Evolutionary conservation across 1,140 invertebrate genomes (phyloP), one percentile per base, ranked within the genome.

Genomic region (Gerris buenoi): DNA sequence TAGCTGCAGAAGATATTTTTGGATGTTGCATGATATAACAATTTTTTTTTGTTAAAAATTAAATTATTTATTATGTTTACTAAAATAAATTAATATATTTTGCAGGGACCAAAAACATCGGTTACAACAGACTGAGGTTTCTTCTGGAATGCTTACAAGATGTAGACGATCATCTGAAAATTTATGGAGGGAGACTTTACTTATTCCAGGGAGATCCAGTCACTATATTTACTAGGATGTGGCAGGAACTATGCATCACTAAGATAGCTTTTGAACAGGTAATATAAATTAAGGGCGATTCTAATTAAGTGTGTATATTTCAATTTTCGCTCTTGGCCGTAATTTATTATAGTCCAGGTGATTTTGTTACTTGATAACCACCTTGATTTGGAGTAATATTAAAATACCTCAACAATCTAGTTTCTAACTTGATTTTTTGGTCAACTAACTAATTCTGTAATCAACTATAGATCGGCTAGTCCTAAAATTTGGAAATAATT

Each of bases 131-230:
- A 5, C 82, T 87, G 81, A 78, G 82, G 23, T 89, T 87, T 73
- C 76, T 90, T n/a, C 73, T 88, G 29, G 86, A 89, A 72, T 83
- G 84, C 28, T 71, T 90, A 63, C 79, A 84, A 65, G 87, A 89
- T 75, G 74, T 90, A 27, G 82, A 89, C 73, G 72, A 75, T 5
- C 84, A 85, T 73, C 76, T 89, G 27, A 75, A 78, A 63, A 78
- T 79, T 70, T 69, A 79, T 66, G 85, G 85, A 57, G 85, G 82
- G 18, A 75, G 80, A 23, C 76, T 90, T 2, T 81, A 82, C 71
- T 79, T 89, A 63, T 77, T 87, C 14, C 77, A 82, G 70, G 87
- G 87, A 2, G 80, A 85, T 63, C 87, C 87, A 1, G 78, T 81
- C n/a, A 72, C 80, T 14, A 81, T 89, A 0, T 84, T 85, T 77